These are phyloP conservation scores for Platycheirus rosarum DNA, from an alignment of 2,888 invertebrate genomes.

Conservation along the genomic window DNA sequence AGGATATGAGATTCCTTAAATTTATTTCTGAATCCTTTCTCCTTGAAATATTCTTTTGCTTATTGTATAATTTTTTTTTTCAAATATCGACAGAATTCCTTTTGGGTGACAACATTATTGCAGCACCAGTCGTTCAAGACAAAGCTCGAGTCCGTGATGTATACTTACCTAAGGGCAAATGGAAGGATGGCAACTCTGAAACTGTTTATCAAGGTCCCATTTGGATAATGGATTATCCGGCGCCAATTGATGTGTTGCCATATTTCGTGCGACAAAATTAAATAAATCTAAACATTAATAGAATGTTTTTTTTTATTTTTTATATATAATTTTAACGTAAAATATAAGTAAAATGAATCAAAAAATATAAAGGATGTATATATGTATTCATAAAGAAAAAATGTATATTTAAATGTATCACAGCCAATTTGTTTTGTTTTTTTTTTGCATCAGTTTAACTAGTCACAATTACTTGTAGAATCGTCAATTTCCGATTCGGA, in stretches of 20 bases:
- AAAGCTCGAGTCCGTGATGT: conserved; percentile 86
- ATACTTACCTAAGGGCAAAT: conserved; percentile 89
- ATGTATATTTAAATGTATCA: conserved; percentile 53
- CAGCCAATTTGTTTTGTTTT: conserved; percentile 48
- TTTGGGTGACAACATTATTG: conserved; percentile 89
- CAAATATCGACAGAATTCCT: conserved; percentile 86
- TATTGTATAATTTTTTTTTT: background rate
- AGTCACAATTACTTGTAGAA: conserved; percentile 28
- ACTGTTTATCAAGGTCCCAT: conserved; percentile 84
- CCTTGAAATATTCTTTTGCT: too few relatives aligned
- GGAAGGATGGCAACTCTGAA: conserved; percentile 86
- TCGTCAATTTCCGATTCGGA: conserved; percentile 57
- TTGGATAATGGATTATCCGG: conserved; percentile 86
- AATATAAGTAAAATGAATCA: conserved; percentile 13
- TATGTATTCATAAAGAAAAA: conserved; percentile 31
- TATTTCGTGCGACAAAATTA: conserved; percentile 84
- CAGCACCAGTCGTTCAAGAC: conserved; percentile 89
- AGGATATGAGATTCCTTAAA: too few relatives aligned
- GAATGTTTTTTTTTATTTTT: conserved; percentile 15
- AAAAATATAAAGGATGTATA: conserved; percentile 43
- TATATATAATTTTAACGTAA: conserved; percentile 13
- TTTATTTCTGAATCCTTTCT: too few relatives aligned
- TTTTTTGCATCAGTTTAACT: conserved; percentile 28
- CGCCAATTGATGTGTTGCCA: conserved; percentile 87
- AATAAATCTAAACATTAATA: conserved; percentile 10